phyloP scores from a whole-genome alignment of 1,140 invertebrate genomes.

The Chironomus striatipennis region DNA sequence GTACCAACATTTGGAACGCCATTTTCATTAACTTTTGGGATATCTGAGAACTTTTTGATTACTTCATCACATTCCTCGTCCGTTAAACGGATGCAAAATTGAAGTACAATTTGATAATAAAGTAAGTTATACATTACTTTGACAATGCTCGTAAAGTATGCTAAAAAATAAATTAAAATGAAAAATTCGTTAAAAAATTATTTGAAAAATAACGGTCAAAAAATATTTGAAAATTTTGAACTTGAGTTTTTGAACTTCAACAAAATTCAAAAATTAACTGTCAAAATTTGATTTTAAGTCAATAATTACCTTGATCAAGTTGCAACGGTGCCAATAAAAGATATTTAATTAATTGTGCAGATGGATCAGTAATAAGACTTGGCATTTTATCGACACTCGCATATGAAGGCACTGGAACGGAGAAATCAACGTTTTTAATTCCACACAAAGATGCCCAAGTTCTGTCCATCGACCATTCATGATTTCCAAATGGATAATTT shows the following conservation, averaged over 20 bases:
- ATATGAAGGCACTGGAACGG: conserved; percentile 35
- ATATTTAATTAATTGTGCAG: conserved; percentile 76
- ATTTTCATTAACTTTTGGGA: neutral
- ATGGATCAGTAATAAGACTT: conserved; percentile 68
- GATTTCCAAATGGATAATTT: conserved; percentile 4
- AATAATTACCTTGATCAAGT: conserved; percentile 69
- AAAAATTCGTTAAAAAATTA: conserved; percentile 22
- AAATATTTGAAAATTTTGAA: no score
- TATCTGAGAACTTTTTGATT: conserved; percentile 30
- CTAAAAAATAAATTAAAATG: conserved; percentile 45
- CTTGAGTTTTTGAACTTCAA: no score
- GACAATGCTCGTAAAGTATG: conserved; percentile 77
- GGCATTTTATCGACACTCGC: conserved; percentile 36
- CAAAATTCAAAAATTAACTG: no score
- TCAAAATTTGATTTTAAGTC: conserved; percentile 19
- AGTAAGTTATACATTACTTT: conserved; percentile 79
- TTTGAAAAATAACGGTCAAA: conserved; percentile 20
- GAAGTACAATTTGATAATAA: conserved; percentile 77
- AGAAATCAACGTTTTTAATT: conserved; percentile 29
- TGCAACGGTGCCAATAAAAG: conserved; percentile 74
- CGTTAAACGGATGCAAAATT: conserved; percentile 50
- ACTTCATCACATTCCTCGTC: conserved; percentile 41
- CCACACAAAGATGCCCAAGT: conserved; percentile 56
- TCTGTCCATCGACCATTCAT: conserved; percentile 53
- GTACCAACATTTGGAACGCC: conserved; percentile 32